These are phyloP conservation scores for Stenurella melanura DNA, from an alignment of 2,888 invertebrate species.

Conservation along the genomic window DNA sequence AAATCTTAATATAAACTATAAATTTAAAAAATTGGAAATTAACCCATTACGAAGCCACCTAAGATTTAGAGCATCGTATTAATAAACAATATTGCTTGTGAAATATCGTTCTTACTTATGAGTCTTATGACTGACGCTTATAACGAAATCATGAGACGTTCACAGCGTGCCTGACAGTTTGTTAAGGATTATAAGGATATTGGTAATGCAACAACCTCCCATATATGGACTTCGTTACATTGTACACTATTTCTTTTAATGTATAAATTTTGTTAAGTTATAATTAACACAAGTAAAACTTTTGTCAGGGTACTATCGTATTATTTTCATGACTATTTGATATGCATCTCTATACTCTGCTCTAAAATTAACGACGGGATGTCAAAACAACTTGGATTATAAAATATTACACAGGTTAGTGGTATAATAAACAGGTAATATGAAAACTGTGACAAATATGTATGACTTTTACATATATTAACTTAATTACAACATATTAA, in stretches of 20 bases:
- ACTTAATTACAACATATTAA: not conserved
- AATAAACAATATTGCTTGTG: not conserved
- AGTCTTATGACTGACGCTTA: constrained; percentile 3
- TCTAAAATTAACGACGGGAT: not conserved
- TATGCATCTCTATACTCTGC: not conserved
- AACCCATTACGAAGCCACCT: not conserved
- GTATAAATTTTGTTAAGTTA: constrained; percentile 26
- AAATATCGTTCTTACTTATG: constrained; percentile 1
- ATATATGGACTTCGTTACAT: constrained; percentile 31
- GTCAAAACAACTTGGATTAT: not conserved
- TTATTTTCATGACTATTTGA: not conserved
- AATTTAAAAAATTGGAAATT: no score
- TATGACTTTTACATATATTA: not conserved
- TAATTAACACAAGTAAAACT: constrained; percentile 16
- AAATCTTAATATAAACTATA: not conserved
- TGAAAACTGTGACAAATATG: not conserved
- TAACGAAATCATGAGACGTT: constrained; percentile 8
- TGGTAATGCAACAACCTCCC: constrained; percentile 36
- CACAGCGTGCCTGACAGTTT: constrained; percentile 27
- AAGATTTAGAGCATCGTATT: not conserved
- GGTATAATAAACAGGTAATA: not conserved
- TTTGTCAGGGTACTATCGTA: not conserved
- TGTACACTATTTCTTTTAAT: constrained; percentile 36
- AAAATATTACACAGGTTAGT: not conserved
- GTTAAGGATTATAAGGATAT: constrained; percentile 30